Evolutionary conservation across 2,113 vertebrate genomes (phyloP).

Genomic region (Dryoscopus gambensis): DNA sequence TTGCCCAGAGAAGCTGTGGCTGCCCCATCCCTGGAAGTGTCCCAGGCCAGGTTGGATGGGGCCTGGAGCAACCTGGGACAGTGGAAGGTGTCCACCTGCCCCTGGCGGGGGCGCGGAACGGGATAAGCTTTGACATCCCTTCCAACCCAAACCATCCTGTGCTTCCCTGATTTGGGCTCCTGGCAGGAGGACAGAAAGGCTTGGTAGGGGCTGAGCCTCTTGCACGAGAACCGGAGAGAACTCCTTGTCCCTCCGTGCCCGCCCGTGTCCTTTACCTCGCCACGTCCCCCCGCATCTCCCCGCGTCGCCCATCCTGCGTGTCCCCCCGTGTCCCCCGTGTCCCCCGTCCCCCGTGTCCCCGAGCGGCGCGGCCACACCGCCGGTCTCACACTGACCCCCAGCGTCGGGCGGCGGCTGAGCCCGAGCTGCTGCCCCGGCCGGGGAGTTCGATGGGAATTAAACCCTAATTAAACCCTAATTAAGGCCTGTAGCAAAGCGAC

Average conservation of each 20-base stretch:
- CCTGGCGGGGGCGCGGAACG: too few relatives aligned
- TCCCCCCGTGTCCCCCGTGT: background rate
- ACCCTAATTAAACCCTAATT: background rate
- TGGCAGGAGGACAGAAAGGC: background rate
- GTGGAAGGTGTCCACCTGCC: background rate
- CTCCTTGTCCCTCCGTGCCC: background rate
- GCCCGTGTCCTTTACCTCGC: background rate
- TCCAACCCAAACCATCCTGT: background rate
- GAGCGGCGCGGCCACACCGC: background rate
- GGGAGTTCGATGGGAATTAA: background rate
- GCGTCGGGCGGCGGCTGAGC: background rate
- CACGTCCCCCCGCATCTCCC: background rate
- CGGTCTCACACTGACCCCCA: constrained; percentile 66
- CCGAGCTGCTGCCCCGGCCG: background rate
- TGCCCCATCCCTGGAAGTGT: background rate
- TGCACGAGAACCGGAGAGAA: background rate
- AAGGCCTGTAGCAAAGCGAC: background rate
- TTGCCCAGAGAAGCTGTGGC: background rate
- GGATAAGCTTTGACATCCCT: background rate
- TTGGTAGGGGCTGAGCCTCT: background rate
- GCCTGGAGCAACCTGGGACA: background rate
- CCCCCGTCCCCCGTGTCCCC: background rate
- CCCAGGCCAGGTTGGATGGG: background rate
- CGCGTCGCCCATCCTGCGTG: background rate
- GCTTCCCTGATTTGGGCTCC: background rate